Conservation (phyloP, 2,888 invertebrate genomes). For the Agriopis marginaria region DNA sequence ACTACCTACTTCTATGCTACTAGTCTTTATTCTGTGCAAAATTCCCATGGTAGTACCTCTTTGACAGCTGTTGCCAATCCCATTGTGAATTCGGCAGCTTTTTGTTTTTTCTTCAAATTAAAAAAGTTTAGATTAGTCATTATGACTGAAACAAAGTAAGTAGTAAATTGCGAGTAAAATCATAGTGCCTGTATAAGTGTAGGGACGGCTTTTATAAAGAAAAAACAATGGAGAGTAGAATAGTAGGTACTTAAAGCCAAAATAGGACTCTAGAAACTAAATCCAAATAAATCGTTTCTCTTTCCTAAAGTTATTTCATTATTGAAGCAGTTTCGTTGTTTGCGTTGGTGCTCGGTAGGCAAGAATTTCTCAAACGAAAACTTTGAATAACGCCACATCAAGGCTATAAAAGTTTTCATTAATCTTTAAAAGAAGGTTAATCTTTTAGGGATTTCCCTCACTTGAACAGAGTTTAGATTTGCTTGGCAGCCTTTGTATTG, state of each 20-base stretch:
- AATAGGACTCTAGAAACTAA: conserved; percentile 9
- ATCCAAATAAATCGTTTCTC: conserved; percentile 25
- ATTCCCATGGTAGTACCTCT: no score
- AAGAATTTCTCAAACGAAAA: conserved; percentile 33
- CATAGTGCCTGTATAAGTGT: no score
- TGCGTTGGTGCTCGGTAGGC: conserved; percentile 20
- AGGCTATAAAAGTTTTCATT: conserved; percentile 32
- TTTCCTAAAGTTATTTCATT: conserved; percentile 34
- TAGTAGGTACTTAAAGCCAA: background rate
- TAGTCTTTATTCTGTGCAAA: no score
- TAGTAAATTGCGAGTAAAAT: background rate
- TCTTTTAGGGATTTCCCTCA: conserved; percentile 2
- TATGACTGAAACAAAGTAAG: background rate
- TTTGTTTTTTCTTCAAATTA: no score
- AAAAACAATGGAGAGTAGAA: background rate
- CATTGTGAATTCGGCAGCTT: no score
- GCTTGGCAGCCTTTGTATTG: background rate
- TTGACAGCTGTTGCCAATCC: no score
- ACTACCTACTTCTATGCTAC: no score
- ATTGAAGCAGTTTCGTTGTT: conserved; percentile 30
- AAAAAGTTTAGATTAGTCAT: no score
- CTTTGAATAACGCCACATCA: conserved; percentile 33
- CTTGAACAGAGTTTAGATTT: background rate
- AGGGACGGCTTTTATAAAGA: no score
- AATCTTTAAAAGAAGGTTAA: conserved; percentile 15